These are phyloP conservation scores for Berghia stephanieae DNA, from an alignment of 1,140 invertebrate species.

Conservation along the genomic window DNA sequence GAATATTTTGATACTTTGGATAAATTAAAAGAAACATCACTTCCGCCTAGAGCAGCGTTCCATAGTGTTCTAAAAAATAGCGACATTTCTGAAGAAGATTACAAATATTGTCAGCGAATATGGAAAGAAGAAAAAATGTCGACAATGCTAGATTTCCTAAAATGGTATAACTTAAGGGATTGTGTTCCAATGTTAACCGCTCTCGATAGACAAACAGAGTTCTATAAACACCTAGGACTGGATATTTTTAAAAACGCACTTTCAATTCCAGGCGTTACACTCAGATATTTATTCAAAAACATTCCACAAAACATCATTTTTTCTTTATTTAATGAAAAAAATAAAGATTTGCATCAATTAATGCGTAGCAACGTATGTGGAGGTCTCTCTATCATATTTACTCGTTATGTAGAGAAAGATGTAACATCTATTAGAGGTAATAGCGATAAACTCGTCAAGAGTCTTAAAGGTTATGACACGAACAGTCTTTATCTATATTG, in stretches of 20 bases:
- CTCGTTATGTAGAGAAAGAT: slow-evolving; percentile 36
- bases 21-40: slow-evolving; percentile 19
- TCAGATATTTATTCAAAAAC: slow-evolving; percentile 36
- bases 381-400: slow-evolving; percentile 39
- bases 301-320: slow-evolving; percentile 23
- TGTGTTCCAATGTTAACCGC: slow-evolving; percentile 36
- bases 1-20: slow-evolving; percentile 34
- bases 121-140: slow-evolving; percentile 39
- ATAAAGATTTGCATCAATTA: slow-evolving; percentile 34
- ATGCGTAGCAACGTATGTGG: slow-evolving; percentile 33
- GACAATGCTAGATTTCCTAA: slow-evolving; percentile 37
- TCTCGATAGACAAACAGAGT: slow-evolving; percentile 30
- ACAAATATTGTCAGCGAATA: slow-evolving; percentile 29
- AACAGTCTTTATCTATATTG: slow-evolving; percentile 39
- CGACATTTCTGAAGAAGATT: slow-evolving; percentile 36
- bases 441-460: background rate
- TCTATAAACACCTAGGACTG: slow-evolving; percentile 32
- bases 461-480: slow-evolving; percentile 37
- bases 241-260: slow-evolving; percentile 43
- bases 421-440: slow-evolving; percentile 34
- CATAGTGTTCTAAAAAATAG: slow-evolving; percentile 30
- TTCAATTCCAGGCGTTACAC: slow-evolving; percentile 35
- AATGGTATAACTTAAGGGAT: slow-evolving; percentile 43
- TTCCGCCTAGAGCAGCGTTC: slow-evolving; percentile 34
- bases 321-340: slow-evolving; percentile 32